A percentile compares a stretch with the other conserved stretches of the same genome.
Conservation (phyloP, 2,113 vertebrate genomes). For the Scartelaos histophorus region DNA sequence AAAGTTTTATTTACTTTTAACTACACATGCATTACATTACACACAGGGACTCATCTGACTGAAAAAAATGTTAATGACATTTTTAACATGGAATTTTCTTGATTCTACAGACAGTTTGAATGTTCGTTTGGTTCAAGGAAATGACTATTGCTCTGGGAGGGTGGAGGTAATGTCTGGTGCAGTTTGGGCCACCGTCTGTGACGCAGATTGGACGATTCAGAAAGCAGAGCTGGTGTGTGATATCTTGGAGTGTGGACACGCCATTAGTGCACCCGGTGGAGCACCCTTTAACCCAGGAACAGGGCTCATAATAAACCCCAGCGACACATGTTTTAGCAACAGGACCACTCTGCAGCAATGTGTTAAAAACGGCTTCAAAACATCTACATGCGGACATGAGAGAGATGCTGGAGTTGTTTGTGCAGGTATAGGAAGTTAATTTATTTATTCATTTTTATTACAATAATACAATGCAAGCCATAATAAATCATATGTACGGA, state of each 20-base stretch:
- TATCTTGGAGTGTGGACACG: slow-evolving; percentile 54
- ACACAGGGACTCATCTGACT: background rate
- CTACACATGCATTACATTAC: too few relatives aligned
- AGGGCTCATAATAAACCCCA: slow-evolving; percentile 48
- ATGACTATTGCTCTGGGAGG: slow-evolving; percentile 63
- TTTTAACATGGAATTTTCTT: background rate
- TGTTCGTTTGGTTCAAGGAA: slow-evolving; percentile 35
- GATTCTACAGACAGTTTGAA: slow-evolving; percentile 53
- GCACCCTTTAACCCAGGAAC: slow-evolving; percentile 50
- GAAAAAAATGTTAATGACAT: background rate
- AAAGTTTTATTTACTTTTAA: too few relatives aligned
- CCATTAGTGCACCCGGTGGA: background rate
- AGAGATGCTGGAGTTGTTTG: slow-evolving; percentile 45
- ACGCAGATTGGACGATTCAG: slow-evolving; percentile 54
- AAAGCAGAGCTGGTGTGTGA: slow-evolving; percentile 64
- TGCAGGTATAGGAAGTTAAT: slow-evolving; percentile 49
- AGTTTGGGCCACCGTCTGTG: slow-evolving; percentile 70
- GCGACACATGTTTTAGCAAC: slow-evolving; percentile 48
- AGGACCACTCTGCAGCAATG: slow-evolving; percentile 44
- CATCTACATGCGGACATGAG: slow-evolving; percentile 44
- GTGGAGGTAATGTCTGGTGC: slow-evolving; percentile 58
- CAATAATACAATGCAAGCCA: too few relatives aligned
- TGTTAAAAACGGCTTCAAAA: slow-evolving; percentile 39
- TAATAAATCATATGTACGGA: too few relatives aligned
- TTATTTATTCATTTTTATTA: background rate